Evolutionary conservation across 2,113 vertebrate species (phyloP), one percentile per base, ranked within the genome.

Genomic region (Petroica traversi): DNA sequence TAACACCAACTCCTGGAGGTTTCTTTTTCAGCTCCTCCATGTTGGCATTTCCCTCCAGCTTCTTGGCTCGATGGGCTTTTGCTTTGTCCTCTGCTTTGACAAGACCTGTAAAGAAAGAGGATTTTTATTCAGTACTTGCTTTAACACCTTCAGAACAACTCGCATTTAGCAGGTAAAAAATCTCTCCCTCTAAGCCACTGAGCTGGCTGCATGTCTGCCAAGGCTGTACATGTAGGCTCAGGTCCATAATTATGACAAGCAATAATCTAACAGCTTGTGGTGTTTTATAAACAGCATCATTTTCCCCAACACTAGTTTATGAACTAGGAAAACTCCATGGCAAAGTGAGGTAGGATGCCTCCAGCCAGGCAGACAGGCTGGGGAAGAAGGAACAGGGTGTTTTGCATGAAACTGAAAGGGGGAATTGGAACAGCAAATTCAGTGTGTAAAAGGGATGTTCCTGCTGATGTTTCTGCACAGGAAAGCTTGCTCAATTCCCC

Each of bases 11-110:
- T 62, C 93, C 97, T 4, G 51, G 74, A 75, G 88, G 96, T 92
- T 98, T 99, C 95, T 98, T 99, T 86, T 98, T 98, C 66, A 97
- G 78, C 7, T 99, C 99, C 41, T 99, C 99, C 0, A 45, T 84
- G 90, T 95, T 96, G 81, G 97, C 85, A 76, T 54, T 96, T 23
- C 97, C 98, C 69, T 99, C 98, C 84, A 98, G 28, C 95, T 98
- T 99, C 97, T 99, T 99, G 41, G 95, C 98, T 43, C 99, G 98
- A 43, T 99, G 98, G 22, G 98, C 98, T 93, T 99, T 99, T 8
- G 99, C 98, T 85, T 99, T 99, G 95, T 99, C 99, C 92, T 99
- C 99, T 14, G 98, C 98, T 96, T 99, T 99, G 82, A 98, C 98
- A 67, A 99, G 98, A 68, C 99, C 99, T 99, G 92, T 12, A 25